Percentiles rank a stretch among this genome's conserved stretches.
These are phyloP conservation scores for Sarcophaga rosellei DNA, from an alignment of 2,888 invertebrate genomes.

Conservation along the genomic window DNA sequence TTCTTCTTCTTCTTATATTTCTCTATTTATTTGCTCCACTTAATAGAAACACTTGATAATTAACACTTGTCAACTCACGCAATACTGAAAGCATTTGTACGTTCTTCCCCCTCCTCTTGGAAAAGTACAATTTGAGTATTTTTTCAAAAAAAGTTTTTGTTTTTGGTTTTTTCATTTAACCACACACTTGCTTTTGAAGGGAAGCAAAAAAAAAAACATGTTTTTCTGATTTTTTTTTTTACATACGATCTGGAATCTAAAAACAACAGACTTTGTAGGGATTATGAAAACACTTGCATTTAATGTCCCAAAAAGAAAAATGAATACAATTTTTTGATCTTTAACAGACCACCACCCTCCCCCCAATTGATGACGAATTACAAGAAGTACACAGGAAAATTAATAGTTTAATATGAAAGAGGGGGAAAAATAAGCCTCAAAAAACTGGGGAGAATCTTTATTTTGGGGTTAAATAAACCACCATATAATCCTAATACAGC, in stretches of 20 bases:
- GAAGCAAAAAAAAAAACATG: too few relatives aligned
- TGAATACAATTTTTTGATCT: not conserved
- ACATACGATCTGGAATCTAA: not conserved
- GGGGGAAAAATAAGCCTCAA: not conserved
- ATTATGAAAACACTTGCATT: slow-evolving; percentile 34
- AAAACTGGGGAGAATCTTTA: not conserved
- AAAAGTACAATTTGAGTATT: slow-evolving; percentile 2
- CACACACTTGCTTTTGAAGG: slow-evolving; percentile 24
- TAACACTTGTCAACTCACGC: slow-evolving; percentile 63
- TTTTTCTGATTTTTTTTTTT: not conserved
- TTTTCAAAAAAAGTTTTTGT: not conserved
- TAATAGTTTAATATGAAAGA: not conserved
- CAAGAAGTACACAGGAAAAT: not conserved
- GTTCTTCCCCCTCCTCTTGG: not conserved
- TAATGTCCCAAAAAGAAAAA: not conserved
- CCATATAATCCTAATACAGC: not conserved
- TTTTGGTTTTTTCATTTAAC: not conserved
- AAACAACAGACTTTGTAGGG: not conserved
- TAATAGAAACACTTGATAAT: slow-evolving; percentile 58
- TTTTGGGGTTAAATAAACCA: slow-evolving; percentile 7
- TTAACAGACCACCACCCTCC: not conserved
- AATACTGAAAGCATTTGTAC: slow-evolving; percentile 17
- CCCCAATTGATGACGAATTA: not conserved
- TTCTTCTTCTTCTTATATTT: slow-evolving; percentile 14
- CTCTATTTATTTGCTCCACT: slow-evolving; percentile 51